Evolutionary conservation across 2,797 vertebrate species (phyloP).

Genomic region (Spinus pinus): DNA sequence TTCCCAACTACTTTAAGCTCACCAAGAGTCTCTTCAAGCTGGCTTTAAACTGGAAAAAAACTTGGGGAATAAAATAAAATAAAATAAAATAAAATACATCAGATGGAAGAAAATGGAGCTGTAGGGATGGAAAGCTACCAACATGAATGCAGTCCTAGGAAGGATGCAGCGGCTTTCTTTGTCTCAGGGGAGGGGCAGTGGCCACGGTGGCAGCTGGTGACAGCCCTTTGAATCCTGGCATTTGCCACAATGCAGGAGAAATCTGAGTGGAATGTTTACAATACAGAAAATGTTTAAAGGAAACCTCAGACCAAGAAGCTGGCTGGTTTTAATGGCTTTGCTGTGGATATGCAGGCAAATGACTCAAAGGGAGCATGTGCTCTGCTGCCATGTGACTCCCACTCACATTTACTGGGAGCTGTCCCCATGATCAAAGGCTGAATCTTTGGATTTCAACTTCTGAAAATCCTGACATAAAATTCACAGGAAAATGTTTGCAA

Average conservation of each 20-base stretch:
- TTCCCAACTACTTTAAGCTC: background rate
- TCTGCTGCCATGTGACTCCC: background rate
- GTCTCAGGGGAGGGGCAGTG: background rate
- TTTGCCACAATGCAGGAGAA: background rate
- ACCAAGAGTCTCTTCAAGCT: background rate
- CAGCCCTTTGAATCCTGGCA: conserved; percentile 6
- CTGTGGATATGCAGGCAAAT: background rate
- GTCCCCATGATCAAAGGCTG: background rate
- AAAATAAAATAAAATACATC: background rate
- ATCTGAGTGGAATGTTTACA: background rate
- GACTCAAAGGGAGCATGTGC: background rate
- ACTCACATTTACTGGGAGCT: background rate
- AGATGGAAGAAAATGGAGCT: background rate
- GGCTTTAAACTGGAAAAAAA: background rate
- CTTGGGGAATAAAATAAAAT: background rate
- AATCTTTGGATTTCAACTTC: background rate
- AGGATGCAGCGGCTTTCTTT: background rate
- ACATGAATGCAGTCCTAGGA: background rate
- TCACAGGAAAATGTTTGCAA: background rate
- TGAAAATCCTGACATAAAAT: background rate
- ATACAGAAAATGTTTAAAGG: background rate
- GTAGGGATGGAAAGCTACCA: background rate
- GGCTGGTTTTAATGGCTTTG: background rate
- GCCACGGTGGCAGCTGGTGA: background rate
- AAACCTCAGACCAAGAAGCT: background rate